Percentiles rank a stretch among this genome's conserved stretches.
These are phyloP conservation scores for Melinaea menophilus DNA, from an alignment of 2,888 invertebrate genomes.

Conservation along the genomic window DNA sequence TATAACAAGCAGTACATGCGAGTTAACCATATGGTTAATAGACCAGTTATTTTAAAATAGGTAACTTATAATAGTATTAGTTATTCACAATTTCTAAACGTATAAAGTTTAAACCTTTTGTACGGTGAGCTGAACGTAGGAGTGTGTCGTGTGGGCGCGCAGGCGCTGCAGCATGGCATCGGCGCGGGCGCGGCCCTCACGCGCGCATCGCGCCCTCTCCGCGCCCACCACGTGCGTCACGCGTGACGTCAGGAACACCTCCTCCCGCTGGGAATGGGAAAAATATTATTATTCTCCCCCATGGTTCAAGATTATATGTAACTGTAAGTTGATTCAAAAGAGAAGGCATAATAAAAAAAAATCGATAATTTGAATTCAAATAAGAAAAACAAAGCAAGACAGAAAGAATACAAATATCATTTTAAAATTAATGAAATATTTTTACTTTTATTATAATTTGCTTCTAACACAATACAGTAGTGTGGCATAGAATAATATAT, in stretches of 20 bases:
- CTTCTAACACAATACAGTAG: too few relatives aligned
- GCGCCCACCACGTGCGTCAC: slow-evolving; percentile 73
- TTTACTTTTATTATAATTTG: too few relatives aligned
- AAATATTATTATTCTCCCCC: neutral
- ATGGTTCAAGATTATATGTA: neutral
- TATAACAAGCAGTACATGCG: slow-evolving; percentile 9
- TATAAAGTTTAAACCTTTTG: slow-evolving; percentile 51
- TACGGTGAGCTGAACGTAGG: slow-evolving; percentile 60
- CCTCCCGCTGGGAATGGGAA: slow-evolving; percentile 71
- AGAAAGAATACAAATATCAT: neutral
- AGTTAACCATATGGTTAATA: slow-evolving; percentile 1
- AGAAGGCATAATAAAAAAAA: neutral
- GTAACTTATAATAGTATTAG: slow-evolving; percentile 14
- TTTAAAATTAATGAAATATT: too few relatives aligned
- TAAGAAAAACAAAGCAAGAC: too few relatives aligned
- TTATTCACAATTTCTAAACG: slow-evolving; percentile 2
- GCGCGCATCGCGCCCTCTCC: slow-evolving; percentile 16
- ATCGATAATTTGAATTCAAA: too few relatives aligned
- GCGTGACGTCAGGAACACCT: slow-evolving; percentile 78
- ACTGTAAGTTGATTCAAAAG: neutral
- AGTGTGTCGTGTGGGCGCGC: slow-evolving; percentile 50
- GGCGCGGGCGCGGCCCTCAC: slow-evolving; percentile 77
- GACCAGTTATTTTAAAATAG: neutral
- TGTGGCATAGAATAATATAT: too few relatives aligned
- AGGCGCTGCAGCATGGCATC: slow-evolving; percentile 90